Conservation (phyloP, 2,113 vertebrate genomes). For the Perca flavescens region DNA sequence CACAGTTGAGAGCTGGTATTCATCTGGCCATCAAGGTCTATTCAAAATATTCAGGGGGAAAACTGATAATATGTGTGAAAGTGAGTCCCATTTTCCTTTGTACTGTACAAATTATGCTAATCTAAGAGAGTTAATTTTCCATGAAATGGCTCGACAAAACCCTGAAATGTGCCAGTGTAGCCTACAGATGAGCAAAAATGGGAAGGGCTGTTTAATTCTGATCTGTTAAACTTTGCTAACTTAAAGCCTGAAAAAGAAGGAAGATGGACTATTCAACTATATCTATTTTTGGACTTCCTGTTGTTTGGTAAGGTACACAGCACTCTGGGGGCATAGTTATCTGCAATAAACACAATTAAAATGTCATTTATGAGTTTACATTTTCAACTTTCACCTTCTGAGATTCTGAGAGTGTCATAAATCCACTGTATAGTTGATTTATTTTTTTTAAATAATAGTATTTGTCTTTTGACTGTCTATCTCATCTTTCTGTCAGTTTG, state of each 20-base stretch:
- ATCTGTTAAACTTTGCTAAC: neutral
- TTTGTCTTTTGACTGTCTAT: neutral
- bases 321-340: neutral
- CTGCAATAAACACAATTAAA: neutral
- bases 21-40: neutral
- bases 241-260: neutral
- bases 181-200: neutral
- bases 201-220: neutral
- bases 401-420: neutral
- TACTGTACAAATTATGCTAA: neutral
- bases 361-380: neutral
- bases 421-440: neutral
- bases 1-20: neutral
- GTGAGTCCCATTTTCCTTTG: constrained; percentile 1
- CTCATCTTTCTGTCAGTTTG: neutral
- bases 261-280: neutral
- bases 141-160: neutral
- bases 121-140: neutral
- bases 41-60: neutral
- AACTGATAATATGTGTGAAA: neutral
- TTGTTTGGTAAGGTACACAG: neutral
- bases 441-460: neutral
- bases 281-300: neutral
- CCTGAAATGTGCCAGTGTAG: neutral
- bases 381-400: neutral